These are phyloP conservation scores for Paracanthobrama guichenoti DNA, from an alignment of 2,113 vertebrate species.

Conservation along the genomic window DNA sequence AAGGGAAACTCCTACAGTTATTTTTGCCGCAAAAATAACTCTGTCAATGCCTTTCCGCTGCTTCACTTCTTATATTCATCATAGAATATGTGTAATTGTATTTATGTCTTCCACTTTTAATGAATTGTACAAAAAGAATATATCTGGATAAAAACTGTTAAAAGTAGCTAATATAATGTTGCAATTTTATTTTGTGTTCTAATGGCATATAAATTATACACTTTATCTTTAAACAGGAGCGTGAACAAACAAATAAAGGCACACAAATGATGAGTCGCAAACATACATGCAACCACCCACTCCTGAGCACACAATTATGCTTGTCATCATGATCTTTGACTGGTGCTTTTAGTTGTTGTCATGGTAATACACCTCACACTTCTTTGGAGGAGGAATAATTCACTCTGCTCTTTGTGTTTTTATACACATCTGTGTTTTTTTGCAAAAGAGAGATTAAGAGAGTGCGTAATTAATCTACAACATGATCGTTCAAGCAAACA, in stretches of 20 bases:
- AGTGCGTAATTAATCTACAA: not conserved
- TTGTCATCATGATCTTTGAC: not conserved
- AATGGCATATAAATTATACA: not conserved
- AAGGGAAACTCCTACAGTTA: too few relatives aligned
- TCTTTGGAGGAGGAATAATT: conserved; percentile 23
- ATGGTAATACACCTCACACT: conserved; percentile 16
- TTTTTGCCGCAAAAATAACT: too few relatives aligned
- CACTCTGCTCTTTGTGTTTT: conserved; percentile 6
- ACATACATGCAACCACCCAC: conserved; percentile 1
- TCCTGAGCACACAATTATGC: conserved; percentile 12
- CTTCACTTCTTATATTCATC: not conserved
- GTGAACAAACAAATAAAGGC: conserved; percentile 24
- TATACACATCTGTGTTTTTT: conserved; percentile 3
- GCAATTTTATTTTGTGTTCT: not conserved
- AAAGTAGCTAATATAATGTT: not conserved
- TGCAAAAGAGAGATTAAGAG: not conserved
- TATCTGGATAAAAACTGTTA: not conserved
- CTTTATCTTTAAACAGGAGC: not conserved
- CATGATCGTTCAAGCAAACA: not conserved
- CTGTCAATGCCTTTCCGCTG: too few relatives aligned
- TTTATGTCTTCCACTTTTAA: too few relatives aligned
- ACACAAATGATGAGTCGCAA: conserved; percentile 4
- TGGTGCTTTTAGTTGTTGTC: conserved; percentile 34
- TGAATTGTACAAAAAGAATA: too few relatives aligned
- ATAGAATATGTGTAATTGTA: not conserved